phyloP scores from a whole-genome alignment of 2,888 invertebrate genomes.

The Capitulum mitella region DNA sequence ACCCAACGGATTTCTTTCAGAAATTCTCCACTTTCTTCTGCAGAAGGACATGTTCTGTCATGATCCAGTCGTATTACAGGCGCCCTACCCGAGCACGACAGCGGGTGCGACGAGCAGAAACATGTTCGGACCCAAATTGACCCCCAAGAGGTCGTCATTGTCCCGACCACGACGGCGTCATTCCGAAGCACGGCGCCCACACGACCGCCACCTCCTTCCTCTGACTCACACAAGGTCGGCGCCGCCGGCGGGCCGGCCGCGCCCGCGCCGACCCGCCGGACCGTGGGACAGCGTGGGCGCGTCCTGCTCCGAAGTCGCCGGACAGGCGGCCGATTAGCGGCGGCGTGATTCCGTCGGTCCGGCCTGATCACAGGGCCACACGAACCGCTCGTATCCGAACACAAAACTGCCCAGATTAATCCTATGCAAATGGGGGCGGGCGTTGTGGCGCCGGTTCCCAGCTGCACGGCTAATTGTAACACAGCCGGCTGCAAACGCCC shows the following conservation, averaged over 20 bases:
- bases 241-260: background rate
- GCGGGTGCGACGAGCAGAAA: no score
- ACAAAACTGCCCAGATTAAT: background rate
- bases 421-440: background rate
- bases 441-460: background rate
- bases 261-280: background rate
- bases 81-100: no score
- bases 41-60: no score
- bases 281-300: background rate
- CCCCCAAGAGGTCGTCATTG: no score
- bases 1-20: no score
- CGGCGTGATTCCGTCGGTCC: background rate
- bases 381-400: background rate
- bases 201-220: no score
- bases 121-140: no score
- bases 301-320: background rate
- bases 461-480: constrained; percentile 6
- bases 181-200: no score
- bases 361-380: background rate
- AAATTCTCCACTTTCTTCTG: no score
- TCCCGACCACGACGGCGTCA: no score
- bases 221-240: constrained; percentile 6
- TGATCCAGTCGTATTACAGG: no score
- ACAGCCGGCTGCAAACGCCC: background rate
- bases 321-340: background rate